phyloP scores from a whole-genome alignment of 2,113 vertebrate species.

The Apeltes quadracus region DNA sequence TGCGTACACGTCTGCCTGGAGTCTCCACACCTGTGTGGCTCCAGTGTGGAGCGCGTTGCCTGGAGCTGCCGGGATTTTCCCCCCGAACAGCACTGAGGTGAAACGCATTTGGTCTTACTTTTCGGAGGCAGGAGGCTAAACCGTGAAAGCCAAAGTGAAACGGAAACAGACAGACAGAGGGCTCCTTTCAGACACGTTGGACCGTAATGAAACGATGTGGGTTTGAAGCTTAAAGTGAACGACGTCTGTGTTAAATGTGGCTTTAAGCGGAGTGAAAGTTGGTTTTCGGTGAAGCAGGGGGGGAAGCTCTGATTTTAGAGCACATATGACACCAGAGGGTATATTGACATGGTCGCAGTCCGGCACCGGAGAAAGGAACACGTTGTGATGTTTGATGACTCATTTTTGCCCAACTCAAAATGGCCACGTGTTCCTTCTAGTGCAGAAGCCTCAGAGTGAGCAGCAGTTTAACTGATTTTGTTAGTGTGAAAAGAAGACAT shows the following conservation, averaged over 20 bases:
- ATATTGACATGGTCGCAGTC: slow-evolving; percentile 25
- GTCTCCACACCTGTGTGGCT: slow-evolving; percentile 39
- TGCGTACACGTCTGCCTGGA: slow-evolving; percentile 41
- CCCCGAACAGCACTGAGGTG: slow-evolving; percentile 53
- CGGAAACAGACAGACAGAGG: slow-evolving; percentile 68
- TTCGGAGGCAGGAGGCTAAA: slow-evolving; percentile 51
- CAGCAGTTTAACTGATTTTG: slow-evolving; percentile 60
- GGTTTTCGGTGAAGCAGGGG: slow-evolving; percentile 14
- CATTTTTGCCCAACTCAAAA: slow-evolving; percentile 51
- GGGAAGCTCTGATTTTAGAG: slow-evolving; percentile 38
- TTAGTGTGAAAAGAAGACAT: slow-evolving; percentile 55
- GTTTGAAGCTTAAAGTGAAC: slow-evolving; percentile 57
- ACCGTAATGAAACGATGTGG: slow-evolving; percentile 70
- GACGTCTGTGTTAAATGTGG: slow-evolving; percentile 29
- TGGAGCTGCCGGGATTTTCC: slow-evolving; percentile 64
- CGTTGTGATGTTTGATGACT: slow-evolving; percentile 51
- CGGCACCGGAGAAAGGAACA: slow-evolving; percentile 33
- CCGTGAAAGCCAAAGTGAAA: slow-evolving; percentile 69
- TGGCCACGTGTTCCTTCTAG: slow-evolving; percentile 31
- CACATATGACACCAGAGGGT: slow-evolving; percentile 24
- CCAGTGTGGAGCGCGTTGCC: slow-evolving; percentile 33
- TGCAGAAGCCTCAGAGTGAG: slow-evolving; percentile 39
- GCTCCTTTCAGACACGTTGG: slow-evolving; percentile 68
- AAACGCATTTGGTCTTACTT: slow-evolving; percentile 58
- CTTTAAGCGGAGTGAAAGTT: slow-evolving; percentile 31